A percentile compares a stretch with the other conserved stretches of the same genome.
phyloP scores from a whole-genome alignment of 2,888 invertebrate genomes.

The Mimachlamys varia region DNA sequence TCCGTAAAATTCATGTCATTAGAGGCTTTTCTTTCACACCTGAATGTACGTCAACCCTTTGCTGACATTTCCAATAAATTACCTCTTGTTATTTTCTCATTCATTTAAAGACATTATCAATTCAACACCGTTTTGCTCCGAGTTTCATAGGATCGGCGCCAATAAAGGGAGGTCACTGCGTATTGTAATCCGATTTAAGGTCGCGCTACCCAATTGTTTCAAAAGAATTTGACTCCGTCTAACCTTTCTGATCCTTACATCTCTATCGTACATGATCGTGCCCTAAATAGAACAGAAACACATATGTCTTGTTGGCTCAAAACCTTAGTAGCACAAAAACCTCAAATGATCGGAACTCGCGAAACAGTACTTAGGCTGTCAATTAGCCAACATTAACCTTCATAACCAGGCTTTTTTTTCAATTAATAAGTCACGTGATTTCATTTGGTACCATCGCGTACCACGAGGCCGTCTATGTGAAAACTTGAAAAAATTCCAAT shows the following conservation, averaged over 20 bases:
- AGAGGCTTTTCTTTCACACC: background rate
- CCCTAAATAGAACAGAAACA: conserved; percentile 22
- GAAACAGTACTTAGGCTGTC: background rate
- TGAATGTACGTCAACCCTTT: background rate
- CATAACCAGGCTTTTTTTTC: background rate
- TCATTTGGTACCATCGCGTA: background rate
- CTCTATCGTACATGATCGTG: background rate
- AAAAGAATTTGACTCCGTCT: conserved; percentile 3
- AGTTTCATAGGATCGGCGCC: background rate
- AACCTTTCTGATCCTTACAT: background rate
- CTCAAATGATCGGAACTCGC: conserved; percentile 5
- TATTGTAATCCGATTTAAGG: conserved; percentile 22
- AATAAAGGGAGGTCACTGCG: conserved; percentile 21
- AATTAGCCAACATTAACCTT: background rate
- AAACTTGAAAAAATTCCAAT: conserved; percentile 31
- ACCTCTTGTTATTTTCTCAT: conserved; percentile 28
- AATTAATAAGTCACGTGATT: background rate
- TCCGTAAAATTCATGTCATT: conserved; percentile 6
- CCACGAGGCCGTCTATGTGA: background rate
- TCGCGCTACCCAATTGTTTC: conserved; percentile 32
- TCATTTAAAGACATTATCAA: conserved; percentile 9
- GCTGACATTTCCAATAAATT: conserved; percentile 33
- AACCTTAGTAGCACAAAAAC: background rate
- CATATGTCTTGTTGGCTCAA: background rate
- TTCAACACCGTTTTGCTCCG: conserved; percentile 25